Conservation (phyloP, 2,797 vertebrate species). For the Coregonus suidteri region DNA sequence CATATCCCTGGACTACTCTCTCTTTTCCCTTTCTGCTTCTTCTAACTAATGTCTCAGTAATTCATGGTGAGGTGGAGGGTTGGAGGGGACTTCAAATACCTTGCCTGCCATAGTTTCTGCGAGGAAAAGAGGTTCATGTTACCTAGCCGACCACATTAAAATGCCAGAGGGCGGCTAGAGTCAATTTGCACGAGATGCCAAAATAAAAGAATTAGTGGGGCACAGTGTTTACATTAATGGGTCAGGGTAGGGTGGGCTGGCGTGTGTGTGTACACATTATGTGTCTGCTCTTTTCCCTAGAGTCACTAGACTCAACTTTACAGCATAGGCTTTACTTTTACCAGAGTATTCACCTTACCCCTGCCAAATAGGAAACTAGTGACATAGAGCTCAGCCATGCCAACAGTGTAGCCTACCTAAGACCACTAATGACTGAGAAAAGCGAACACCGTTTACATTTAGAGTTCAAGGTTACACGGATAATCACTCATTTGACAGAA, state of each 20-base stretch:
- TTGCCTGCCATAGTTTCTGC: conserved; percentile 25
- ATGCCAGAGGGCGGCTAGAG: conserved; percentile 49
- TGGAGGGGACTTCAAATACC: conserved; percentile 40
- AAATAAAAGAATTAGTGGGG: conserved; percentile 58
- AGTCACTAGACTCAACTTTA: conserved; percentile 22
- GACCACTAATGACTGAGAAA: background rate
- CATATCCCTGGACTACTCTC: conserved; percentile 1
- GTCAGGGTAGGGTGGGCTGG: conserved; percentile 19
- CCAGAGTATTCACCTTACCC: conserved; percentile 40
- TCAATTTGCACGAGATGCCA: conserved; percentile 50
- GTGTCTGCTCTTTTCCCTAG: background rate
- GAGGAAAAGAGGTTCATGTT: conserved; percentile 38
- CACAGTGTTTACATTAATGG: conserved; percentile 51
- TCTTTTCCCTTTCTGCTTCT: background rate
- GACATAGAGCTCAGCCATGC: conserved; percentile 63
- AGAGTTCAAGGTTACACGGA: conserved; percentile 75
- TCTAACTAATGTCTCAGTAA: background rate
- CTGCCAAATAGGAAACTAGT: conserved; percentile 67
- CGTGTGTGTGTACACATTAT: background rate
- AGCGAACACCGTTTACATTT: background rate
- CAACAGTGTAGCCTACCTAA: conserved; percentile 49
- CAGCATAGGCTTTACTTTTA: conserved; percentile 31
- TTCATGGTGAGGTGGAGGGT: background rate
- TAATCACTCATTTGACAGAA: conserved; percentile 93
- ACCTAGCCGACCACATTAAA: conserved; percentile 53